Evolutionary conservation across 2,797 vertebrate genomes (phyloP).

Genomic region (Bryconaethiops microstoma): DNA sequence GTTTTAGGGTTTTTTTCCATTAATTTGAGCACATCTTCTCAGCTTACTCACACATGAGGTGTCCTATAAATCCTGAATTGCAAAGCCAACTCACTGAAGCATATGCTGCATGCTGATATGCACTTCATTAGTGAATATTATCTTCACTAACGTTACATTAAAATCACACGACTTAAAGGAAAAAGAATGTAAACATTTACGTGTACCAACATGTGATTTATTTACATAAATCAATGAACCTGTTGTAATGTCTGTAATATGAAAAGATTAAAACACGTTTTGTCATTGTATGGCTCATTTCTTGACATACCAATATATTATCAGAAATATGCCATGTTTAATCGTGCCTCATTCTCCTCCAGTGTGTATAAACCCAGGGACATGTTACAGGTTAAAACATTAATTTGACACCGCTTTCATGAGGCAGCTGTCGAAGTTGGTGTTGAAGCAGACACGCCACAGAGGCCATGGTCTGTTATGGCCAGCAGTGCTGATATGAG

Average conservation of each 20-base stretch:
- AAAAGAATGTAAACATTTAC: conserved; percentile 29
- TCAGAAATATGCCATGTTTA: background rate
- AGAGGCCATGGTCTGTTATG: background rate
- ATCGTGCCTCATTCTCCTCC: background rate
- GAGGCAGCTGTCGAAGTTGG: no score
- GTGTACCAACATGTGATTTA: background rate
- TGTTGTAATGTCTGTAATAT: conserved; percentile 18
- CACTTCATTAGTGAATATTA: conserved; percentile 19
- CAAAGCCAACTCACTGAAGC: background rate
- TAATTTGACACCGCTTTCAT: background rate
- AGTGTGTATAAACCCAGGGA: background rate
- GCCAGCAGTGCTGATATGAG: background rate
- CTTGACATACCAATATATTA: background rate
- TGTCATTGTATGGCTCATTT: conserved; percentile 15
- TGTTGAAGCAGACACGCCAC: no score
- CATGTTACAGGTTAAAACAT: background rate
- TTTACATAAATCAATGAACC: conserved; percentile 22
- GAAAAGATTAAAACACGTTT: conserved; percentile 23
- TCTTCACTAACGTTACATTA: background rate
- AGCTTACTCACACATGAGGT: conserved; percentile 12
- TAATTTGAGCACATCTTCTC: conserved; percentile 11
- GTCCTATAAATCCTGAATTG: conserved; percentile 11
- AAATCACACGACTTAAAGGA: conserved; percentile 5
- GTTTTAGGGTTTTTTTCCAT: conserved; percentile 35
- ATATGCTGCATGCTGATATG: conserved; percentile 32